Evolutionary conservation across 1,140 invertebrate genomes (phyloP).

Genomic region (Drosophila nikananu): DNA sequence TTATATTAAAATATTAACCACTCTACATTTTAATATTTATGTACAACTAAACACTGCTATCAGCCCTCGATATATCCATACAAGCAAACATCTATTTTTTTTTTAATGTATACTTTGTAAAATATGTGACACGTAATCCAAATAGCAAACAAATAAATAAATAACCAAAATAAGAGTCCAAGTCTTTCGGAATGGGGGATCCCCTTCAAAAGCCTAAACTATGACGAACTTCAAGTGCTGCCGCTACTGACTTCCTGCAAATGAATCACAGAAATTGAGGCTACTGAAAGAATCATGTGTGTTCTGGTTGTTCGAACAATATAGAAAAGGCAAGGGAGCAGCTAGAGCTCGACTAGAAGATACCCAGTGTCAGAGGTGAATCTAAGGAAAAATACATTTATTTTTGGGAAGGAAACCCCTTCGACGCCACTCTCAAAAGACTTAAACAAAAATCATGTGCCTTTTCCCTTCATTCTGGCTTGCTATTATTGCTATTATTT

Average conservation of each 20-base stretch:
- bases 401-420: neutral
- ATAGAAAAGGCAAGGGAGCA: neutral
- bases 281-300: no score
- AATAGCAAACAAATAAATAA: slow-evolving; percentile 69
- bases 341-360: neutral
- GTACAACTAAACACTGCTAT: slow-evolving; percentile 66
- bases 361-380: neutral
- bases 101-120: slow-evolving; percentile 79
- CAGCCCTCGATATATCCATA: slow-evolving; percentile 19
- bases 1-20: slow-evolving; percentile 62
- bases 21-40: slow-evolving; percentile 77
- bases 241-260: neutral
- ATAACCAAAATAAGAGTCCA: slow-evolving; percentile 42
- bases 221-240: neutral
- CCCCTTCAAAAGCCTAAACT: neutral
- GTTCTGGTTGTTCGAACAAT: neutral
- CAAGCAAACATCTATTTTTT: slow-evolving; percentile 39
- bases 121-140: slow-evolving; percentile 68
- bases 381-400: neutral
- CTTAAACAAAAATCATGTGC: neutral
- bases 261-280: neutral
- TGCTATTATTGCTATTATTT: neutral
- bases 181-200: neutral
- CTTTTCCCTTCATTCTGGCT: neutral
- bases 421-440: neutral